Conservation (phyloP, 2,888 invertebrate species). For the Enoplolaimus lenunculus region DNA sequence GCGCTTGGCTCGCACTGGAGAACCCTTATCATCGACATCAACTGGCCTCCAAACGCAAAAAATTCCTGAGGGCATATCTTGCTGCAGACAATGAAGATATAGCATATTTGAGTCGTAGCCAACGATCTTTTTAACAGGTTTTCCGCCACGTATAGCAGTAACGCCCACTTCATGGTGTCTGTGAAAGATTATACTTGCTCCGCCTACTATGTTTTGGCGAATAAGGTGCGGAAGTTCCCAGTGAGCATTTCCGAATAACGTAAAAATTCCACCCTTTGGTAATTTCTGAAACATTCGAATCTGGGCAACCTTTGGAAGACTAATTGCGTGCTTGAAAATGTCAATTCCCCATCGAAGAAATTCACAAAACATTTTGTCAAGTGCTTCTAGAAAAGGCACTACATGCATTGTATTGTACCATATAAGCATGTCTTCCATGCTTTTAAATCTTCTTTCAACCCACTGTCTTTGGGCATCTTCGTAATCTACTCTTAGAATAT, state of each 20-base stretch:
- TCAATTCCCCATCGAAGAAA: slow-evolving; percentile 11
- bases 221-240: not conserved
- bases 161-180: not conserved
- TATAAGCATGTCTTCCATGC: slow-evolving; percentile 18
- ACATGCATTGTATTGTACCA: slow-evolving; percentile 23
- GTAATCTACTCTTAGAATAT: not conserved
- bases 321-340: slow-evolving; percentile 21
- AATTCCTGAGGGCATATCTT: not conserved
- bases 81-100: not conserved
- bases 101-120: not conserved
- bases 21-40: no score
- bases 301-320: slow-evolving; percentile 21
- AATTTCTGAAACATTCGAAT: slow-evolving; percentile 22
- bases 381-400: slow-evolving; percentile 24
- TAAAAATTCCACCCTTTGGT: slow-evolving; percentile 19
- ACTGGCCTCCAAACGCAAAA: not conserved
- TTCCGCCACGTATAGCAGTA: not conserved
- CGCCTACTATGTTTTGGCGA: not conserved
- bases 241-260: not conserved
- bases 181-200: not conserved
- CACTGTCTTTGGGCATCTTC: not conserved
- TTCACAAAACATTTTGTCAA: slow-evolving; percentile 24
- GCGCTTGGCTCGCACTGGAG: no score
- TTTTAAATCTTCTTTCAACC: not conserved
- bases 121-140: not conserved